A percentile compares a stretch with the other conserved stretches of the same genome.
phyloP scores from a whole-genome alignment of 2,888 invertebrate genomes.

The Drosophila phalerata region DNA sequence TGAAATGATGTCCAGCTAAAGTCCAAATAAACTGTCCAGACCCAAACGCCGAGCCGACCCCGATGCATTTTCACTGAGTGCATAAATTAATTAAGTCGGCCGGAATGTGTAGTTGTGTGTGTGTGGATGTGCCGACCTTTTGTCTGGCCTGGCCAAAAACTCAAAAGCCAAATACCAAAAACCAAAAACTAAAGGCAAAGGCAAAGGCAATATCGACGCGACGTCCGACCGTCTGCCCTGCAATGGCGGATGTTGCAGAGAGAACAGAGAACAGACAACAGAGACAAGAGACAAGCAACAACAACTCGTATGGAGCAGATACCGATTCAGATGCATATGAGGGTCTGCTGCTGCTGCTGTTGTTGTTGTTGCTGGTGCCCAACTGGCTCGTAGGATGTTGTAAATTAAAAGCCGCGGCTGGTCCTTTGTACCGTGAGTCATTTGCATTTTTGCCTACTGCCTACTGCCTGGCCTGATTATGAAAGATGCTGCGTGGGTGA shows the following conservation, averaged over 20 bases:
- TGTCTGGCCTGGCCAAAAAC: constrained; percentile 78
- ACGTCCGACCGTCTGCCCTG: constrained; percentile 37
- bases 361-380: constrained; percentile 45
- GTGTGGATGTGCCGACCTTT: constrained; percentile 83
- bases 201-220: constrained; percentile 29
- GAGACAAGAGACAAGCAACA: constrained; percentile 9
- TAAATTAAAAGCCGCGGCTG: constrained; percentile 83
- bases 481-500: constrained; percentile 85
- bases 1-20: constrained; percentile 73
- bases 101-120: constrained; percentile 78
- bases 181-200: constrained; percentile 46
- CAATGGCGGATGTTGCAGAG: constrained; percentile 41
- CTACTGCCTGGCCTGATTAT: constrained; percentile 82
- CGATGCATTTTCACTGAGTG: constrained; percentile 73
- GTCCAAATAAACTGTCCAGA: constrained; percentile 57
- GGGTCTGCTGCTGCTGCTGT: constrained; percentile 14
- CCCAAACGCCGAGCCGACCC: constrained; percentile 15
- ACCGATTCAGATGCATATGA: constrained; percentile 45
- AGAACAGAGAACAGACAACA: constrained; percentile 8
- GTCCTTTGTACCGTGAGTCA: constrained; percentile 81
- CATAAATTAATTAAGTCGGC: constrained; percentile 85
- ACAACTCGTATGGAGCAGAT: constrained; percentile 33
- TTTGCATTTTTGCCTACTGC: constrained; percentile 82
- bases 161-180: constrained; percentile 25
- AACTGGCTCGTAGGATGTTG: constrained; percentile 75